Percentiles rank a stretch among this genome's conserved stretches.
These are phyloP conservation scores for Microctonus aethiopoides DNA, from an alignment of 2,888 invertebrate species.

Conservation along the genomic window DNA sequence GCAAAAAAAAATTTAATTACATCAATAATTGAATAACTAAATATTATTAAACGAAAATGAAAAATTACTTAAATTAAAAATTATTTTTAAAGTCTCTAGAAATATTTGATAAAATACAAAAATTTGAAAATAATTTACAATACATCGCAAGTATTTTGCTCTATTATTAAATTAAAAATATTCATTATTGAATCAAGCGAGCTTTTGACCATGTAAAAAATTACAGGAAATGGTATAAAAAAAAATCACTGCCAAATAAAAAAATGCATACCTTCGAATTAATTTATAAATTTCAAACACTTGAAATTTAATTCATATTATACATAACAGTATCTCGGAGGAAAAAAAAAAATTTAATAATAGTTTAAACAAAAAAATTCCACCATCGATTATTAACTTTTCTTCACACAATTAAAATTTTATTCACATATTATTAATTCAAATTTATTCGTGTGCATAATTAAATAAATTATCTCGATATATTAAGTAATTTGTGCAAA, in stretches of 20 bases:
- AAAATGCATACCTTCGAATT: constrained; percentile 1
- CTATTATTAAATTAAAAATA: too few relatives aligned
- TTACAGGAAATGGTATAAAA: neutral
- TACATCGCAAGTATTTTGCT: too few relatives aligned
- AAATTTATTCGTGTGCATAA: neutral
- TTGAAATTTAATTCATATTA: neutral
- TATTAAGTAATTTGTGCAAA: neutral
- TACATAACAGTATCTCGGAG: neutral
- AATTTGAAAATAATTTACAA: too few relatives aligned
- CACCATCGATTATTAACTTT: neutral
- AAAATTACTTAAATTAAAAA: too few relatives aligned
- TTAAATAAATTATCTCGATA: too few relatives aligned
- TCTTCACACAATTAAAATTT: neutral
- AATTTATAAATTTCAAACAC: neutral
- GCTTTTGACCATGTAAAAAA: neutral
- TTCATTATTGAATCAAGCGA: neutral
- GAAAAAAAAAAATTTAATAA: neutral
- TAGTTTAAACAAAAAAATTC: neutral
- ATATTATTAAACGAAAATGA: too few relatives aligned
- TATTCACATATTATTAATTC: neutral
- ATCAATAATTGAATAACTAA: too few relatives aligned
- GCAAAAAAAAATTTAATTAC: too few relatives aligned
- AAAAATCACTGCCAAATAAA: constrained; percentile 12
- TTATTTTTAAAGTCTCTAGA: too few relatives aligned
- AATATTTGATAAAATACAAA: too few relatives aligned